Conservation (phyloP, 2,888 invertebrate genomes). For the Tenthredo mesomela region DNA sequence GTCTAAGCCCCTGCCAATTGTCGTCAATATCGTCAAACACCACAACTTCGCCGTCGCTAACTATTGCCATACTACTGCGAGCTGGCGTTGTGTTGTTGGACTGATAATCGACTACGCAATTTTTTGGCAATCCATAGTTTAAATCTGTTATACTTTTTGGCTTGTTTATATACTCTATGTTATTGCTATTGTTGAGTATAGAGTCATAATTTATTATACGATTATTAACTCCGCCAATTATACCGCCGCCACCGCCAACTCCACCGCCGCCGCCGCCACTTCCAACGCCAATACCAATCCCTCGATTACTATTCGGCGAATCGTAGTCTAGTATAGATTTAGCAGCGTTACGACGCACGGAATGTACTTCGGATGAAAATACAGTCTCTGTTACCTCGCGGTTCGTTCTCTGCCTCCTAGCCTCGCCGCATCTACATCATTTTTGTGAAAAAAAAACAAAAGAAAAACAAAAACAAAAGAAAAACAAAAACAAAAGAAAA, state of each 20-base stretch:
- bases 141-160: conserved; percentile 75
- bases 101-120: conserved; percentile 73
- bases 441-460: too few species aligned
- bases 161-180: conserved; percentile 72
- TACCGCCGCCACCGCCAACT: too few species aligned
- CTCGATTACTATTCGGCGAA: conserved; percentile 73
- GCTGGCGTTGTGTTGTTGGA: conserved; percentile 74
- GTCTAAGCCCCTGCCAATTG: conserved; percentile 85
- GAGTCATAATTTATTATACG: conserved; percentile 75
- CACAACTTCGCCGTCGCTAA: conserved; percentile 89
- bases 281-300: too few species aligned
- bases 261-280: too few species aligned
- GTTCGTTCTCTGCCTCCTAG: conserved; percentile 77
- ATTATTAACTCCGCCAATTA: conserved; percentile 57
- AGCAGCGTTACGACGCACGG: conserved; percentile 79
- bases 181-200: conserved; percentile 75
- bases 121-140: conserved; percentile 75
- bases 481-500: not conserved
- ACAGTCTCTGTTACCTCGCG: conserved; percentile 83
- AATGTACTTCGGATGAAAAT: conserved; percentile 82
- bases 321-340: conserved; percentile 76
- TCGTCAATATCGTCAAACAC: conserved; percentile 94
- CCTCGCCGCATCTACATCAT: conserved; percentile 74
- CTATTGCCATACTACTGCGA: conserved; percentile 77
- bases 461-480: too few species aligned